Evolutionary conservation across 1,140 invertebrate genomes (phyloP), one percentile per base, ranked within the genome.

Genomic region (Frieseomelitta varia): DNA sequence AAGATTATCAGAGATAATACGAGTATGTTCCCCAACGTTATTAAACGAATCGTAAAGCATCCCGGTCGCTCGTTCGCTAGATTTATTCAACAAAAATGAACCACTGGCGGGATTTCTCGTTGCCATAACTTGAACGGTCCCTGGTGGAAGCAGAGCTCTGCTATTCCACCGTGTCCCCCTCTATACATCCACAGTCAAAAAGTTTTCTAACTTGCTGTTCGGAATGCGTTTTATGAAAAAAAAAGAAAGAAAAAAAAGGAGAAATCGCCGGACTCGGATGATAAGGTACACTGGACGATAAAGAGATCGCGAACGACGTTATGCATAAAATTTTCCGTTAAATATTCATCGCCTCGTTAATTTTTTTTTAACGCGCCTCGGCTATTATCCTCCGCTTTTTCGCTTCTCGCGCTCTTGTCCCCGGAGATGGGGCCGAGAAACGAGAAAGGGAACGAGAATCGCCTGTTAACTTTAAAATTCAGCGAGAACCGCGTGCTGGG

Each of bases 311-410:
- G 47, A 78, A 61, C n/a, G 61, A 47, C 79, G 83, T 47, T 85
- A 65, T 79, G 86, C 87, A 83, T 88, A 85, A 15, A 56, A 88
- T 87, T 81, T 63, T 63, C 34, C 51, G 63, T 88, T 85, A 78
- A 88, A 85, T 85, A 85, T 80, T 88, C 87, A 89, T 85, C 67
- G 73, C 55, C 73, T 80, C 71, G 87, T 88, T 85, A 71, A 88
- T 65, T 67, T 30, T 87, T 75, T 82, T 81, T 81, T 74, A 83
- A 85, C 27, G 39, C 73, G 51, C 61, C 79, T 12, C 79, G 4
- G 27, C 69, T 69, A 87, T 88, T 85, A 82, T 47, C 58, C 55
- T 19, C 24, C 69, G 14, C 68, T 71, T 67, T 77, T 30, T 56
- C 73, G 58, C 30, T 55, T 24, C 53, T 30, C 56, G 19, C 21